Base-by-base conservation (phyloP, 2,888 invertebrate genomes). In the Abrostola triplasia region DNA sequence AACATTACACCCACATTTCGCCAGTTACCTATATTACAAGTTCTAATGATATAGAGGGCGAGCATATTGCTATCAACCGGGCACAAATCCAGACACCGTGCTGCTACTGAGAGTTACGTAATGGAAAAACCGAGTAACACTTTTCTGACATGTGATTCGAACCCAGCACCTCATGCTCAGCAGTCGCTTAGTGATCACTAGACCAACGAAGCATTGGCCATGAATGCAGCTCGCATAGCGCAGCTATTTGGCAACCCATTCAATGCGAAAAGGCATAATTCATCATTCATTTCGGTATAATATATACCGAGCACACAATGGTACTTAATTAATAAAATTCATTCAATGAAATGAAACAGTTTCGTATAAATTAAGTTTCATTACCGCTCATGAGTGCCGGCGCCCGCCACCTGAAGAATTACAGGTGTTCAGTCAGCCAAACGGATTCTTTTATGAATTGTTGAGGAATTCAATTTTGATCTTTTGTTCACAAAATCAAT, bases 291-390 rank as follows among this genome's bases (percentile, higher is more conserved):
- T 13, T 44, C 44, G 0, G 9, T 13, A 9, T 13, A 24, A 24
- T 24, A 24, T 4, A 13, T 50, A 49, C 40, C 8, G 24, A 44
- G 9, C 37, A 40, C 6, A 57, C 7, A 48, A n/a, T 35, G 13
- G n/a, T 10, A 12, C 35, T 40, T 51, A 40, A 11, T 36, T 51
- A n/a, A 13, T 44, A 35, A 57, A 67, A 52, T 38, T 7, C n/a
- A 41, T 52, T 59, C 13, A 41, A 47, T 6, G 5, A 36, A 47
- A 56, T 59, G 10, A 55, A 56, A 41, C 58, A 5, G 35, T 50
- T 65, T 24, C 24, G 24, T 49, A 59, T 56, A 44, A 49, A 65
- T 69, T 41, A 44, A 52, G 11, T 11, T 24, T 42, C 42, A 70
- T 70, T 70, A 44, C 38, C 11, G 36, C 35, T 5, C 12, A 12